Base-by-base conservation (phyloP, 1,140 invertebrate genomes). In the Drosophila mauritiana region DNA sequence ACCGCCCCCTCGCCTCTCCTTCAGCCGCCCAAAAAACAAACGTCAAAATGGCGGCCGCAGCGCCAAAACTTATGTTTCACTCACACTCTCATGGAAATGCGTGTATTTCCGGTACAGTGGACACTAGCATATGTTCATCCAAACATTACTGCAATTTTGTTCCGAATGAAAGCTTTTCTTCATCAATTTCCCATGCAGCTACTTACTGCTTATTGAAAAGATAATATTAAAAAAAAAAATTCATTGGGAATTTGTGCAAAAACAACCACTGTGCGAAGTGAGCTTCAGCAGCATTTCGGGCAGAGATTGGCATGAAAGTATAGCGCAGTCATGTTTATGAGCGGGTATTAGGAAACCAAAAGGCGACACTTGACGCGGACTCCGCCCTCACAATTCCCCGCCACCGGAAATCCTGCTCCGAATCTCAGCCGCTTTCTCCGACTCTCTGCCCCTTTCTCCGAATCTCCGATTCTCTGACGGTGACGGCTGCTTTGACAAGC, bases 401-500 rank as follows among this genome's bases (percentile, higher is more conserved):
- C 36, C 20, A 37, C 15, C 49, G 36, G 15, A 31, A 25, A 39
- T 58, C n/a, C 56, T 13, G 2, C n/a, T 11, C 27, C 40, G 34
- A 6, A 56, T 27, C 37, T 31, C 57, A 27, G 45, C 11, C 43
- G 4, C 20, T 46, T 6, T n/a, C 43, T 20, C 43, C 20, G 22
- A n/a, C 11, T 49, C 48, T 17, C 25, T 17, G 27, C 10, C 15
- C 7, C 4, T 13, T 10, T n/a, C 55, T 37, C 56, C n/a, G 20
- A 55, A n/a, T 59, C 61, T 25, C 25, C 4, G 40, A 25, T 15
- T 36, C 51, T 49, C 48, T 46, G 61, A 22, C 51, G 73, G 74
- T 75, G 79, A 79, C 83, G 79, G 83, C 83, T 86, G 83, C 51
- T 81, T 68, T 76, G 73, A 88, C 83, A 88, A 67, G 69, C 73